phyloP scores from a whole-genome alignment of 2,113 vertebrate genomes.

The Calyptommatus sinebrachiatus region DNA sequence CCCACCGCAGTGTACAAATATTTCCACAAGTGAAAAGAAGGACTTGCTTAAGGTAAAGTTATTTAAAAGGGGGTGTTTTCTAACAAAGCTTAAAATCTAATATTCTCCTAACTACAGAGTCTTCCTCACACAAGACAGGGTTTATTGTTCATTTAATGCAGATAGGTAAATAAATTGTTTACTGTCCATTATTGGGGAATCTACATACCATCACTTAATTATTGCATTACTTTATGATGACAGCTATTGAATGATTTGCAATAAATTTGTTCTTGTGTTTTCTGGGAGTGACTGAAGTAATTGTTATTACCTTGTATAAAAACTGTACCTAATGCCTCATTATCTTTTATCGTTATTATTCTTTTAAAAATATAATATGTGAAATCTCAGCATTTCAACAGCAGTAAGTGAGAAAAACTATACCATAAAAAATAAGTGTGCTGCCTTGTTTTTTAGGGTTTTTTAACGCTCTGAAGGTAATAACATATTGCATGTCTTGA shows the following conservation, averaged over 20 bases:
- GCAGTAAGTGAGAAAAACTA: conserved; percentile 6
- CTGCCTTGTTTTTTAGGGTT: background rate
- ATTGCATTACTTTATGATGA: conserved; percentile 68
- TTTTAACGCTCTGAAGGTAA: conserved; percentile 3
- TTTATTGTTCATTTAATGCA: conserved; percentile 61
- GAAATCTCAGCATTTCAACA: conserved; percentile 39
- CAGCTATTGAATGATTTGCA: conserved; percentile 59
- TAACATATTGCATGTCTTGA: conserved; percentile 8
- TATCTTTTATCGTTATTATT: conserved; percentile 25
- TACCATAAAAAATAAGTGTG: background rate
- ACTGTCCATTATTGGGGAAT: conserved; percentile 66
- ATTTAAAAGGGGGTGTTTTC: conserved; percentile 51
- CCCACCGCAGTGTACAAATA: conserved; percentile 63
- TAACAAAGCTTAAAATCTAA: conserved; percentile 44
- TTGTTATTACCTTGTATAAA: conserved; percentile 36
- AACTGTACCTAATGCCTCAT: conserved; percentile 44
- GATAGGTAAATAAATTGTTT: conserved; percentile 64
- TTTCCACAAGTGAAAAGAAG: conserved; percentile 59
- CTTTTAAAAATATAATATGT: conserved; percentile 37
- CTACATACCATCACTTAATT: conserved; percentile 65
- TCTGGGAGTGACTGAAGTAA: conserved; percentile 56
- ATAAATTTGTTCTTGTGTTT: conserved; percentile 50
- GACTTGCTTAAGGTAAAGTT: conserved; percentile 58
- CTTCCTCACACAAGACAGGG: conserved; percentile 48
- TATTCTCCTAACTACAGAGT: conserved; percentile 46